Evolutionary conservation across 2,797 vertebrate genomes (phyloP).

Genomic region (Poeciliopsis turneri): DNA sequence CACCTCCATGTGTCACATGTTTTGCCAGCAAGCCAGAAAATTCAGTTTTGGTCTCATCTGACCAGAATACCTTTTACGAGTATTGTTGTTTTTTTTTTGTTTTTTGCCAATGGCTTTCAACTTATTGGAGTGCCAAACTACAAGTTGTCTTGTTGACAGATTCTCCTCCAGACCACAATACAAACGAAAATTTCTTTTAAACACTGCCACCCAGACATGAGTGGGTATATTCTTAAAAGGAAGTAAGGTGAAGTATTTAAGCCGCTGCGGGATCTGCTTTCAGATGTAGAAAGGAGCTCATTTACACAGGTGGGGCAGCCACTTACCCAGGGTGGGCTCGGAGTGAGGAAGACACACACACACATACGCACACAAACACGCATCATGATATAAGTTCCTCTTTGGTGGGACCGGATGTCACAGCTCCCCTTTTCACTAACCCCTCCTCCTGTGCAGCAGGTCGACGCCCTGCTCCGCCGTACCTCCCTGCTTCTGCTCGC

Average conservation of each 20-base stretch:
- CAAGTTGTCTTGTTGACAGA: neutral
- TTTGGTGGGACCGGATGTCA: slow-evolving; percentile 31
- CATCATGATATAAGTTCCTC: slow-evolving; percentile 21
- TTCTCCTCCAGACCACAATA: neutral
- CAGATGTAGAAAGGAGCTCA: slow-evolving; percentile 41
- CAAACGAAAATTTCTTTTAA: neutral
- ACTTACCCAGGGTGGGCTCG: slow-evolving; percentile 27
- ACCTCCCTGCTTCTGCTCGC: slow-evolving; percentile 39
- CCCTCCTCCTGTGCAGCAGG: slow-evolving; percentile 39
- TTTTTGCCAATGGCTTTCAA: neutral
- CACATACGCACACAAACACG: slow-evolving; percentile 11
- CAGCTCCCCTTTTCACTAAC: slow-evolving; percentile 32
- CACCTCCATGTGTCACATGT: neutral
- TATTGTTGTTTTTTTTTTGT: neutral
- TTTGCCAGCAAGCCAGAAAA: neutral
- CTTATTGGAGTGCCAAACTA: neutral
- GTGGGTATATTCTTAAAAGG: slow-evolving; percentile 29
- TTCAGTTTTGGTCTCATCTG: neutral
- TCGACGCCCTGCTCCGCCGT: slow-evolving; percentile 52
- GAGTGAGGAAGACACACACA: slow-evolving; percentile 21
- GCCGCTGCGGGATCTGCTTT: slow-evolving; percentile 22
- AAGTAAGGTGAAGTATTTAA: slow-evolving; percentile 29
- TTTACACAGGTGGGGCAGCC: slow-evolving; percentile 54
- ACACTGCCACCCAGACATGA: slow-evolving; percentile 24
- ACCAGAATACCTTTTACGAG: neutral